These are phyloP conservation scores for Conops quadrifasciatus DNA, from an alignment of 2,888 invertebrate species.

Conservation along the genomic window DNA sequence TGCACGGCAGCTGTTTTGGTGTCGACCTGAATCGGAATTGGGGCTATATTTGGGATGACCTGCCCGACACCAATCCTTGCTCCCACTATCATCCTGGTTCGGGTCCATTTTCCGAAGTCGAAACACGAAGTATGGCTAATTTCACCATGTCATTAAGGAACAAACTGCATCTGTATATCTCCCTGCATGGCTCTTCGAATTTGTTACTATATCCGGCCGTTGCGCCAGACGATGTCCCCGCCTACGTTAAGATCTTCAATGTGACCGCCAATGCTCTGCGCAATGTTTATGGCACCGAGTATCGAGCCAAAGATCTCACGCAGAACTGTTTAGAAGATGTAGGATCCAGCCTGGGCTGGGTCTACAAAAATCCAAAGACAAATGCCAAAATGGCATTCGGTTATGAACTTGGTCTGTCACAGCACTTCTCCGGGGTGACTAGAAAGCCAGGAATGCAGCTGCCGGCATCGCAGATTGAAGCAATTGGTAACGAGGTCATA, in stretches of 20 bases:
- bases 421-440: conserved; percentile 59
- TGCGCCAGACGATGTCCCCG: conserved; percentile 68
- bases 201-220: conserved; percentile 75
- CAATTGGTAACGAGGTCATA: conserved; percentile 72
- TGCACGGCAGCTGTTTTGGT: conserved; percentile 73
- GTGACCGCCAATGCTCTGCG: conserved; percentile 62
- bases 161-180: conserved; percentile 72
- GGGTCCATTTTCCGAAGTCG: conserved; percentile 69
- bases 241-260: conserved; percentile 65
- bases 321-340: conserved; percentile 55
- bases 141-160: conserved; percentile 68
- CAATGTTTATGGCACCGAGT: conserved; percentile 70
- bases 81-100: conserved; percentile 67
- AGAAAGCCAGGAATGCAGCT: conserved; percentile 70
- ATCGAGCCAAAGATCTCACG: conserved; percentile 69
- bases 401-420: conserved; percentile 57
- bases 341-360: conserved; percentile 80
- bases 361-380: conserved; percentile 69
- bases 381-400: conserved; percentile 19
- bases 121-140: conserved; percentile 68
- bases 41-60: conserved; percentile 83
- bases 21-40: conserved; percentile 88
- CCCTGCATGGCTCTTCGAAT: conserved; percentile 81
- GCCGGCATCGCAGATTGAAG: conserved; percentile 72
- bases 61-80: conserved; percentile 67